A percentile compares a stretch with the other conserved stretches of the same genome.
These are phyloP conservation scores for Falco peregrinus DNA, from an alignment of 2,797 vertebrate species.

Conservation along the genomic window DNA sequence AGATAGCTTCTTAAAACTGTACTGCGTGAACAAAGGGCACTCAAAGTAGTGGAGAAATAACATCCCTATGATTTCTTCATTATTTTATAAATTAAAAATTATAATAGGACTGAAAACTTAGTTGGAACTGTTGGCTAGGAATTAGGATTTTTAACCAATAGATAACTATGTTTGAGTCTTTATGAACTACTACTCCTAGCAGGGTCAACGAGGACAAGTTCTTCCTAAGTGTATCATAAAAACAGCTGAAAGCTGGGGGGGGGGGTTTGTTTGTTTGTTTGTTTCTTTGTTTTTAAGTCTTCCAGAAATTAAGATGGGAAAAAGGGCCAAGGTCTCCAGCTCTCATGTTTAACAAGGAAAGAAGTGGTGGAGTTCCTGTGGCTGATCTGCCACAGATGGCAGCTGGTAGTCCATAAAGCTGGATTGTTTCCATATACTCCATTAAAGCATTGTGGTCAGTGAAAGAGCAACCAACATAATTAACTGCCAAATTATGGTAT, in stretches of 20 bases:
- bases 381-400: background rate
- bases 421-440: background rate
- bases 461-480: background rate
- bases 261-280: background rate
- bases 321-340: background rate
- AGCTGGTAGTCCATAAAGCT: background rate
- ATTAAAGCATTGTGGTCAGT: background rate
- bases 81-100: background rate
- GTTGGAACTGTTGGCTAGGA: background rate
- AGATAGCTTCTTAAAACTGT: background rate
- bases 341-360: background rate
- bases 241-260: background rate
- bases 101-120: background rate
- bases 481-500: background rate
- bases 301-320: background rate
- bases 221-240: background rate
- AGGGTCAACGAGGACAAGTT: background rate
- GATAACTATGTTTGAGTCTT: fast-evolving
- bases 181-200: background rate
- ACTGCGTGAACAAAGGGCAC: background rate
- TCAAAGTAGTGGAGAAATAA: background rate
- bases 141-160: background rate
- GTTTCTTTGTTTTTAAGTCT: background rate
- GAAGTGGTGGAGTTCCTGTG: background rate
- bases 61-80: background rate